Evolutionary conservation across 2,113 vertebrate genomes (phyloP), one percentile per base, ranked within the genome.

Genomic region (Micromys minutus): DNA sequence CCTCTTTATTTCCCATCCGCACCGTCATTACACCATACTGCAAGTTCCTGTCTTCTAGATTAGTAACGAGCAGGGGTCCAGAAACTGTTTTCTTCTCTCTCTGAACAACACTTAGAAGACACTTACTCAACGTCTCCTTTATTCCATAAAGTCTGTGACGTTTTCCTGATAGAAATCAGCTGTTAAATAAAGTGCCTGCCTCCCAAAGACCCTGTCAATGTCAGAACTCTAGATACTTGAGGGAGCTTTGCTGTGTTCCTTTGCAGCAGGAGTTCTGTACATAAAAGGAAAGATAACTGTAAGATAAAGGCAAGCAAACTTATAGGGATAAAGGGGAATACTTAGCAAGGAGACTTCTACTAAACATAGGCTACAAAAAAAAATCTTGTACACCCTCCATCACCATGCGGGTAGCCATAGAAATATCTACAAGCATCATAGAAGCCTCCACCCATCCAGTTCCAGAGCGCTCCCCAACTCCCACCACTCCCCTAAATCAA

Each of bases 141-240:
- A 24, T 52, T 59, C 87, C 36, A 45, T 42, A 26, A 55, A 81
- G 22, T 13, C 71, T 50, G 31, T 80, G 19, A 93, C 26, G 42
- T 90, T 88, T 84, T 81, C 63, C 75, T 81, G 89, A 81, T 39
- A 91, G 87, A 76, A 89, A 91, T 11, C 36, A 81, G 17, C 24
- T 91, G 47, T 52, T 90, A 83, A 76, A 42, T 83, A 83, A 83
- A 80, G 75, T 31, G 42, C 42, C 45, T 34, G 36, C 63, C 34
- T 4, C n/a, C 34, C 21, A 29, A 11, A 31, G 19, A 29, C 7
- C 34, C 50, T 34, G 52, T 31, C 1, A 42, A 31, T 19, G 7
- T 36, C 26, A 42, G 72, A 80, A 76, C 63, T 42, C n/a, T 69
- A 26, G 52, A 61, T 11, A 16, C 69, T 45, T 1, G 1, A 4